Evolutionary conservation across 2,113 vertebrate species (phyloP), one percentile per base, ranked within the genome.

Genomic region (Elachura formosa): DNA sequence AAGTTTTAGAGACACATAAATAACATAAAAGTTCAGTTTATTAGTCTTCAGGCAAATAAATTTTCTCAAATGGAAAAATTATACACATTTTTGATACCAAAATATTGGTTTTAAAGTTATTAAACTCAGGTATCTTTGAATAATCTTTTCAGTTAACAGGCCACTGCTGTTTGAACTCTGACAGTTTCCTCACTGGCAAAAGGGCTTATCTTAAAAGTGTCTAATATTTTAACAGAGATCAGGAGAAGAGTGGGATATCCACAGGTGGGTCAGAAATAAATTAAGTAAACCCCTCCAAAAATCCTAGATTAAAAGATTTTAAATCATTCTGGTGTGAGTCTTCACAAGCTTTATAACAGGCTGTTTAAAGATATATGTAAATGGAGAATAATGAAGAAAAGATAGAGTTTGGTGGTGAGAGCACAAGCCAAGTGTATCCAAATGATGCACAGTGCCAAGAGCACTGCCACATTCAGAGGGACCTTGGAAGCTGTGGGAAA

Each of bases 221-320:
- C 38, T 76, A 80, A 80, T 74, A 94, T 41, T 77, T 88, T 84
- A 74, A 84, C 34, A 68, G 73, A 75, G 28, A 86, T 78, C 45
- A 90, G 40, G 33, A 64, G 52, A 75, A 58, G 80, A 89, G 55
- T 2, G 9, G 33, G 28, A 54, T 69, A 52, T 40, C 86, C 73
- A 43, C 43, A 89, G 68, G 13, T 84, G 45, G 23, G 40, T 68
- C 80, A 84, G 91, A 83, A 69, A 76, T 89, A 36, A 62, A 76
- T 76, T 68, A 41, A 75, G 68, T 68, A 87, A 62, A 33, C 6
- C 34, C 3, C 3, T 41, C 26, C 12, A 21, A 61, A 54, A 74
- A 28, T 46, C 40, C 15, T 61, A 61, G 58, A 43, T 64, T 12
- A 77, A 87, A 92, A 84, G 4, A 74, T 71, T 45, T 49, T 4